Conservation (phyloP, 2,797 vertebrate genomes). For the Pantherophis vulpinus region DNA sequence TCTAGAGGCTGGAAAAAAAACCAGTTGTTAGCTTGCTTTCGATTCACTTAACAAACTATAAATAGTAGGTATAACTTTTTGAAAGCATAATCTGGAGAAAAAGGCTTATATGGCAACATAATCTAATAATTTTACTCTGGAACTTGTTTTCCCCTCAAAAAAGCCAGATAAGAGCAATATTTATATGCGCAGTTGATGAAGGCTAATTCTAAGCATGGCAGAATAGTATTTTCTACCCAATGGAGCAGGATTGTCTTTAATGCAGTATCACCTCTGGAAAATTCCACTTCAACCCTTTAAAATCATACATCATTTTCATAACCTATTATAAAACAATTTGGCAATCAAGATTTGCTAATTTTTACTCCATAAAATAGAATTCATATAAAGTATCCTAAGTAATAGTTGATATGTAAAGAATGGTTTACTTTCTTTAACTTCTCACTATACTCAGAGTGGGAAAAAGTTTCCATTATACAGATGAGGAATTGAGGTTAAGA, state of each 20-base stretch:
- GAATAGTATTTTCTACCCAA: background rate
- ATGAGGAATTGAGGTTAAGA: background rate
- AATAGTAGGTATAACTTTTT: slow-evolving; percentile 5
- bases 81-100: background rate
- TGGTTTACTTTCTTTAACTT: background rate
- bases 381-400: background rate
- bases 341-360: background rate
- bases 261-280: background rate
- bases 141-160: background rate
- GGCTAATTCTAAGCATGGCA: background rate
- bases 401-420: background rate
- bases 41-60: slow-evolving; percentile 23
- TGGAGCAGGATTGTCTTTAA: background rate
- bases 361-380: background rate
- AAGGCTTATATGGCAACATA: background rate
- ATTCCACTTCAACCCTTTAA: background rate
- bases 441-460: background rate
- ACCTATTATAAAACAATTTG: background rate
- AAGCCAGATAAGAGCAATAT: background rate
- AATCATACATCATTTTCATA: background rate
- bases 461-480: background rate
- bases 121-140: background rate
- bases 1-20: background rate
- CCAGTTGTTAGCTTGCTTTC: slow-evolving; percentile 22
- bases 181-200: background rate